Conservation (phyloP, 2,888 invertebrate genomes). For the Hyles lineata region DNA sequence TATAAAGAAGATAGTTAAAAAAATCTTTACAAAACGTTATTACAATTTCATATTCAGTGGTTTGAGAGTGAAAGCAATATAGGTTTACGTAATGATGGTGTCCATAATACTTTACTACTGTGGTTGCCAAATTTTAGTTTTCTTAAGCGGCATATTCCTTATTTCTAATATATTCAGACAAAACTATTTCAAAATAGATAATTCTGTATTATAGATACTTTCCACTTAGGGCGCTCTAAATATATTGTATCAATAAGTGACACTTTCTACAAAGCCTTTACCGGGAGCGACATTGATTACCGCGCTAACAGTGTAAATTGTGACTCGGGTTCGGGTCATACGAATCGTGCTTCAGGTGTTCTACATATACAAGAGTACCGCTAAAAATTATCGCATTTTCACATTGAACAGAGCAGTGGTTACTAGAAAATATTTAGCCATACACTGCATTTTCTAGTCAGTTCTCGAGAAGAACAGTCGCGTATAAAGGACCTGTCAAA, state of each 20-base stretch:
- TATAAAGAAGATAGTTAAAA: no score
- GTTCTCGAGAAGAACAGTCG: conserved; percentile 61
- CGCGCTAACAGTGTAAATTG: conserved; percentile 79
- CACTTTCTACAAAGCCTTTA: conserved; percentile 70
- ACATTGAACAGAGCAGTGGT: conserved; percentile 49
- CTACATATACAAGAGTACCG: conserved; percentile 78
- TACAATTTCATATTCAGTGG: neutral
- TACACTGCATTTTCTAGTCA: conserved; percentile 67
- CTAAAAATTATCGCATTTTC: conserved; percentile 80
- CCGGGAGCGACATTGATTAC: conserved; percentile 65
- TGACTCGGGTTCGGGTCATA: conserved; percentile 63
- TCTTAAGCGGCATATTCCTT: neutral
- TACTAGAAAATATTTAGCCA: conserved; percentile 57
- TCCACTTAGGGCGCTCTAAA: conserved; percentile 53
- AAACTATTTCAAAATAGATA: conserved; percentile 16
- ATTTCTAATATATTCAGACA: neutral
- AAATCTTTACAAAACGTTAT: no score
- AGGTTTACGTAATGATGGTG: neutral
- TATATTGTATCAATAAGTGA: conserved; percentile 75
- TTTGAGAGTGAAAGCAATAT: conserved; percentile 1
- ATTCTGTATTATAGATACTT: conserved; percentile 37
- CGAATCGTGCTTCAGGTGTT: conserved; percentile 70
- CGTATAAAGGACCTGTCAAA: conserved; percentile 47
- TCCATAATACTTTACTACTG: neutral
- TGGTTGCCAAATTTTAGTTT: neutral